These are phyloP conservation scores for Platynereis dumerilii DNA, from an alignment of 2,888 invertebrate species.

Conservation along the genomic window DNA sequence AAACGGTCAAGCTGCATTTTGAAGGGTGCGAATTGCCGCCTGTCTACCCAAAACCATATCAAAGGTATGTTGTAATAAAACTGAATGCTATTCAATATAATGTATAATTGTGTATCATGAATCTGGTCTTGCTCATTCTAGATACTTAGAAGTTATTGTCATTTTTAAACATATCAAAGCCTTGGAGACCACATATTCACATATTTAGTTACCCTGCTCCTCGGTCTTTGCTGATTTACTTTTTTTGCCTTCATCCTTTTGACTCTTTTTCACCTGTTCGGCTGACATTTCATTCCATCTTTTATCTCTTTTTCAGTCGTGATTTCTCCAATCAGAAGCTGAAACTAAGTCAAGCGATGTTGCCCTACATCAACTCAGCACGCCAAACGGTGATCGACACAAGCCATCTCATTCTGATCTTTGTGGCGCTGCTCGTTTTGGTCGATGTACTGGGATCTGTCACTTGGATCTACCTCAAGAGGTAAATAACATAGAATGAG, in stretches of 20 bases:
- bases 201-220: neutral
- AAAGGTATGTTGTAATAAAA: no score
- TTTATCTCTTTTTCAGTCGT: constrained; percentile 8
- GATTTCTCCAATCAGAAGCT: constrained; percentile 18
- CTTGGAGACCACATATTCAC: no score
- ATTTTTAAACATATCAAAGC: no score
- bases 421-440: constrained; percentile 51
- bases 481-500: constrained; percentile 39
- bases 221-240: neutral
- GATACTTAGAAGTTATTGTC: no score
- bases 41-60: constrained; percentile 37
- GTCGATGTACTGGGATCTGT: constrained; percentile 56
- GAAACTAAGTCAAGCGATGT: constrained; percentile 29
- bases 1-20: constrained; percentile 34
- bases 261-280: neutral
- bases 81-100: neutral
- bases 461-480: constrained; percentile 58
- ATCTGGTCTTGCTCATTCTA: no score
- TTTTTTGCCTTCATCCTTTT: neutral
- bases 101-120: no score
- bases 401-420: constrained; percentile 53
- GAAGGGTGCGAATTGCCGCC: constrained; percentile 41
- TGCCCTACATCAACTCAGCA: constrained; percentile 44
- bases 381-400: constrained; percentile 52
- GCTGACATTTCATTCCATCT: neutral